phyloP scores from a whole-genome alignment of 2,888 invertebrate species.

The Spodoptera exigua region DNA sequence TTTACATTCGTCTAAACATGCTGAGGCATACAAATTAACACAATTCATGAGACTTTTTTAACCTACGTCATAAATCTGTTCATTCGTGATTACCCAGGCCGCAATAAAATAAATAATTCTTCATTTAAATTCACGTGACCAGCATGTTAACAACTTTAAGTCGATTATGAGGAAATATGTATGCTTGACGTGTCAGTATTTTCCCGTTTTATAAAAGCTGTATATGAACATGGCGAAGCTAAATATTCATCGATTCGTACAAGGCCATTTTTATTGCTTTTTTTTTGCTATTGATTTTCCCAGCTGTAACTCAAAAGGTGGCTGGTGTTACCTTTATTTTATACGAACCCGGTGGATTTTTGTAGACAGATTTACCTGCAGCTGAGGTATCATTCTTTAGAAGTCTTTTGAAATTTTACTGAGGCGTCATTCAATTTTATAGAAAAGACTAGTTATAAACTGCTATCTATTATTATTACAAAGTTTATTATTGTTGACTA shows the following conservation, averaged over 20 bases:
- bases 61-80: slow-evolving; percentile 33
- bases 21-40: slow-evolving; percentile 20
- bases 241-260: slow-evolving; percentile 6
- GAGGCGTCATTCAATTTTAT: slow-evolving; percentile 8
- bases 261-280: slow-evolving; percentile 17
- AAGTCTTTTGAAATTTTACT: slow-evolving; percentile 6
- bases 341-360: slow-evolving; percentile 6
- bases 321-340: slow-evolving; percentile 25
- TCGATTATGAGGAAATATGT: slow-evolving; percentile 35
- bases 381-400: slow-evolving; percentile 15
- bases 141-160: slow-evolving; percentile 20
- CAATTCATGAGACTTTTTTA: slow-evolving; percentile 23
- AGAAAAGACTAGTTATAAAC: slow-evolving; percentile 6
- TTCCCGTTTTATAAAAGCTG: slow-evolving; percentile 28
- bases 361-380: slow-evolving; percentile 15
- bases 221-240: slow-evolving; percentile 15
- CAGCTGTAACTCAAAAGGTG: slow-evolving; percentile 18
- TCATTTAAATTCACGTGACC: slow-evolving; percentile 36
- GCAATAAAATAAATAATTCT: slow-evolving; percentile 35
- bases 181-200: slow-evolving; percentile 36
- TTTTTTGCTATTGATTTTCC: slow-evolving; percentile 14
- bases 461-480: slow-evolving; percentile 12
- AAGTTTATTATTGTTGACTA: slow-evolving; percentile 7
- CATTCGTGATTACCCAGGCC: slow-evolving; percentile 24
- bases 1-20: slow-evolving; percentile 24